These are phyloP conservation scores for Desmodus rotundus DNA, from an alignment of 2,113 vertebrate species.

Conservation along the genomic window DNA sequence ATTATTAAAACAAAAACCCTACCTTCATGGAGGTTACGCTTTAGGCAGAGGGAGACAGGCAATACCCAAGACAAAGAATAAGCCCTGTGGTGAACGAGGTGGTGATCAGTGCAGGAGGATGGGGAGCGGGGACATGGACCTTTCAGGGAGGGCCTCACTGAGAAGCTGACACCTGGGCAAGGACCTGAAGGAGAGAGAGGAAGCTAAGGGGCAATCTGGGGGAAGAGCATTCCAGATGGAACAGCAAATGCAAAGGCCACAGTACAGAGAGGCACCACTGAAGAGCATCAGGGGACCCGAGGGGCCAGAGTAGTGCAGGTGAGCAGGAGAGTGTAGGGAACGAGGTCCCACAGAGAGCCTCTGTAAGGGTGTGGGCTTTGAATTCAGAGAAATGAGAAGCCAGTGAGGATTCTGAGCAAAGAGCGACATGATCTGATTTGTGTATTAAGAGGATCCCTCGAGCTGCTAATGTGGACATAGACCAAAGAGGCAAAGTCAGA, in stretches of 20 bases:
- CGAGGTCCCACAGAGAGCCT: rapidly evolving
- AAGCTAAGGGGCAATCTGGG: background rate
- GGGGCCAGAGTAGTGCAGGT: background rate
- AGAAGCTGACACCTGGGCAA: background rate
- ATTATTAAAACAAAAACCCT: background rate
- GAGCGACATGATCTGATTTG: background rate
- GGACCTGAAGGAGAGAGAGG: background rate
- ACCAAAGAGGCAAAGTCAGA: background rate
- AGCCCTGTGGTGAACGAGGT: background rate
- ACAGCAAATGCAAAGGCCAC: background rate
- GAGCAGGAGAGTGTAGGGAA: background rate
- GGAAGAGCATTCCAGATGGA: background rate
- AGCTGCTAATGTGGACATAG: background rate
- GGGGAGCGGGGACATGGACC: background rate
- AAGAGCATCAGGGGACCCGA: background rate
- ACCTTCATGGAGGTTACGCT: background rate
- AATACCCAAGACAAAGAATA: background rate
- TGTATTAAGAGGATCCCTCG: background rate
- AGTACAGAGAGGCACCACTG: background rate
- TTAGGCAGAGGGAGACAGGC: background rate
- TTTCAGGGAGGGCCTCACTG: background rate
- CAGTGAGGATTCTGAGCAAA: background rate
- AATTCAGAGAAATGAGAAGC: background rate
- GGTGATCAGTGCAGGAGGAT: too few relatives aligned
- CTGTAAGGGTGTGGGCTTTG: background rate